These are phyloP conservation scores for Calidris pygmaea DNA, from an alignment of 2,113 vertebrate species.

Conservation along the genomic window DNA sequence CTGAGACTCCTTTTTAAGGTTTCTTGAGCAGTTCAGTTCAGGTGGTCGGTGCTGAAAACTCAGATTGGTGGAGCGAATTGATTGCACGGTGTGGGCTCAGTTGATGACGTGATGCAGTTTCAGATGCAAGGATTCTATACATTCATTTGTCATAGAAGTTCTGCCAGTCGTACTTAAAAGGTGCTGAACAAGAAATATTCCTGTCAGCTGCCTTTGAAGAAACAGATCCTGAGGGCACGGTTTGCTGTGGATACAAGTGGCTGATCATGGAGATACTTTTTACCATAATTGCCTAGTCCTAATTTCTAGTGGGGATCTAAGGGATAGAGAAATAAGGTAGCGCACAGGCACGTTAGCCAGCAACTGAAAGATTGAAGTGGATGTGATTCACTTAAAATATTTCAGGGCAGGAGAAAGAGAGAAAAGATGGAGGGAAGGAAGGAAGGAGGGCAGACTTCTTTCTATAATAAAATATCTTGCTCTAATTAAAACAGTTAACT, in stretches of 20 bases:
- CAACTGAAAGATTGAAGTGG: not conserved
- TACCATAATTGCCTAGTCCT: not conserved
- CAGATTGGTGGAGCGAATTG: not conserved
- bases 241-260: not conserved
- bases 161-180: not conserved
- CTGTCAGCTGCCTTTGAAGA: not conserved
- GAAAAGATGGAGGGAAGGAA: not conserved
- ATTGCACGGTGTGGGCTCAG: not conserved
- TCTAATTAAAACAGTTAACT: not conserved
- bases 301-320: not conserved
- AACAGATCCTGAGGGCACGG: not conserved
- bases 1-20: not conserved
- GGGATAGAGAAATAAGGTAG: not conserved
- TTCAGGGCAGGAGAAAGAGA: not conserved
- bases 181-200: not conserved
- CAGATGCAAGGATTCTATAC: not conserved
- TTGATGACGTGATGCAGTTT: not conserved
- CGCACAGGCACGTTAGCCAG: not conserved
- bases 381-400: not conserved
- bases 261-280: not conserved
- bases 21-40: not conserved
- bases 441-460: not conserved
- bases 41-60: not conserved
- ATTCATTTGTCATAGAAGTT: not conserved
- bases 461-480: not conserved